phyloP scores from a whole-genome alignment of 2,888 invertebrate genomes.

The Tenthredo scrophulariae region DNA sequence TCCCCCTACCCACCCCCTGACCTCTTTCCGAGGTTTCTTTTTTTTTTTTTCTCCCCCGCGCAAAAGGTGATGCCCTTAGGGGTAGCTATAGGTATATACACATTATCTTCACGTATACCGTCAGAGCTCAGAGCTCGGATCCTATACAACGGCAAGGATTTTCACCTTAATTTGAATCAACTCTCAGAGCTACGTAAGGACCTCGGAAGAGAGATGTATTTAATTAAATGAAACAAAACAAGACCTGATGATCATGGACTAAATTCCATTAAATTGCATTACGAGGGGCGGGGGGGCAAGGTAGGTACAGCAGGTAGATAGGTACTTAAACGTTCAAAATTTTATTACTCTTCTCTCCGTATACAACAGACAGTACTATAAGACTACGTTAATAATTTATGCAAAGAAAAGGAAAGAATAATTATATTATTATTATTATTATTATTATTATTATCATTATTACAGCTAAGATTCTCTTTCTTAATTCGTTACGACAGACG shows the following conservation, averaged over 20 bases:
- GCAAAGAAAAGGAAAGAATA: background rate
- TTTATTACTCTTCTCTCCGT: background rate
- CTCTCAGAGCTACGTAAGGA: slow-evolving; percentile 1
- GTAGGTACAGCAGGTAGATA: background rate
- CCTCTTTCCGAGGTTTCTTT: background rate
- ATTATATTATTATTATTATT: background rate
- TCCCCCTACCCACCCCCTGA: too few relatives aligned
- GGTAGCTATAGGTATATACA: background rate
- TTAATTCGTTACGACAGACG: background rate
- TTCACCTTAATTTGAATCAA: slow-evolving; percentile 41
- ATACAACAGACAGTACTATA: background rate
- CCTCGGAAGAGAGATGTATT: slow-evolving; percentile 23
- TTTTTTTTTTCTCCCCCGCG: background rate
- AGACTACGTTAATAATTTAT: background rate
- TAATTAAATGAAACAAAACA: slow-evolving; percentile 42
- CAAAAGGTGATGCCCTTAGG: background rate
- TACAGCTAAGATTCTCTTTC: background rate
- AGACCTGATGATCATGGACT: slow-evolving; percentile 41
- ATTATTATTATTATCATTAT: background rate
- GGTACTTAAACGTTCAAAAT: slow-evolving; percentile 10
- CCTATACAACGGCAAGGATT: slow-evolving; percentile 35
- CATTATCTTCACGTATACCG: too few relatives aligned
- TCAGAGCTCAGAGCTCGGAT: background rate
- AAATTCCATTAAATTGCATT: slow-evolving; percentile 27
- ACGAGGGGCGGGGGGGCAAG: background rate